Percentiles rank a stretch among this genome's conserved stretches.
These are phyloP conservation scores for Allochrocebus solatus DNA, from an alignment of 2,797 vertebrate species.

Conservation along the genomic window DNA sequence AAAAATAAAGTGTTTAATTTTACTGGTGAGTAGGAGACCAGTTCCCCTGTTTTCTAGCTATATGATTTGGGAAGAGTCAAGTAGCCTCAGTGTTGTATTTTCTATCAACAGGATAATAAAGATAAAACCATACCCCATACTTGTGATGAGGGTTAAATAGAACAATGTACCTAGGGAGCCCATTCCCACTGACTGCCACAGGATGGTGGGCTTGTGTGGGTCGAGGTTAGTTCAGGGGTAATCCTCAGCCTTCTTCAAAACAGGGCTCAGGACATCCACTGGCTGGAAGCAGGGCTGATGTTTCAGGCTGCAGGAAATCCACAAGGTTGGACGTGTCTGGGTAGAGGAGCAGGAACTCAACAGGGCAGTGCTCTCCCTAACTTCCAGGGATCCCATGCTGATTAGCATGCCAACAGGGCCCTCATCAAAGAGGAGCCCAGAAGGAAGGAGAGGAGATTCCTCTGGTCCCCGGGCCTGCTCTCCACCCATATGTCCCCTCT, in stretches of 20 bases:
- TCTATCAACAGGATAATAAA: neutral
- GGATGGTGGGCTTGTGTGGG: rapidly evolving
- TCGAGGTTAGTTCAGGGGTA: neutral
- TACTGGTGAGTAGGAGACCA: neutral
- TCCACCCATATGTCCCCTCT: slow-evolving; percentile 74
- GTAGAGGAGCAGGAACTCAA: slow-evolving; percentile 30
- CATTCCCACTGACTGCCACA: neutral
- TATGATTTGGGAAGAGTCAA: neutral
- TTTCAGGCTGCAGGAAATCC: neutral
- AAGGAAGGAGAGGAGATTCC: slow-evolving; percentile 41
- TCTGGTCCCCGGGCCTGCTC: slow-evolving; percentile 70
- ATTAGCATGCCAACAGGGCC: slow-evolving; percentile 80
- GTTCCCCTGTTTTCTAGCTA: neutral
- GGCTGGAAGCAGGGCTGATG: neutral
- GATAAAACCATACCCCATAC: neutral
- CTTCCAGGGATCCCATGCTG: slow-evolving; percentile 70
- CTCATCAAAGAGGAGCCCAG: slow-evolving; percentile 77
- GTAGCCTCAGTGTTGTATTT: neutral
- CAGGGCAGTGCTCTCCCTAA: slow-evolving; percentile 65
- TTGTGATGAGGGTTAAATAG: neutral
- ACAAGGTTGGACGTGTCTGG: neutral
- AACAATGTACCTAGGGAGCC: neutral
- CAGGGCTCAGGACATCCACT: neutral
- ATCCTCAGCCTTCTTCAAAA: neutral
- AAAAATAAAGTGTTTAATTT: neutral